Base-by-base conservation (phyloP, 2,888 invertebrate species). In the Zygothrica quintamaculata region DNA sequence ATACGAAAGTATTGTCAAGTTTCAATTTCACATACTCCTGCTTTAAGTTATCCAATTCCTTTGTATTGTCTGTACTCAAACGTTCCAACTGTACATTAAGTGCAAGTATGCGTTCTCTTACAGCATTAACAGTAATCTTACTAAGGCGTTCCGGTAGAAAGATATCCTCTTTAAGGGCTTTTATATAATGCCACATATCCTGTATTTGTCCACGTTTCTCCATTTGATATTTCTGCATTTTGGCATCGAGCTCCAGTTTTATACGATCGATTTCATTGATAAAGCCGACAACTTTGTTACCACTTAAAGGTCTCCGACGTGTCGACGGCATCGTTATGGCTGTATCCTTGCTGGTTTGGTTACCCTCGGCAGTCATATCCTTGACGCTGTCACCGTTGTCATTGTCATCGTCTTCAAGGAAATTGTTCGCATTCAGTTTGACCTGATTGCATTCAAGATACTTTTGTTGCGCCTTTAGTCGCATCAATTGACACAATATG, bases 381-480 rank as follows among this genome's bases (percentile, higher is more conserved):
- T 36, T 8, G 36, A 9, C n/a, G 15, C 13, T 6, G 36, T 4
- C n/a, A n/a, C 13, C 18, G 36, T 2, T 48, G 11, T 13, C 18
- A 9, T n/a, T 39, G 25, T 51, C 65, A 36, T 74, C 74, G 34
- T 74, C 78, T 39, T 77, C 74, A 16, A 71, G 51, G 42, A 88
- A 90, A 71, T 89, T 72, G 29, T 74, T 81, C n/a, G 88, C 77
- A 71, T 87, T 89, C 44, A 90, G 70, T 77, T 88, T 89, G n/a
- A 86, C 66, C 69, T 90, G 90, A 79, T 85, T 88, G 74, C 88
- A 88, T 80, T 91, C 91, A 16, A 91, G 84, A 80, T 90, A 91
- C 75, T 90, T 90, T 79, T 90, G 90, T 65, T 91, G 91, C 0
- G 90, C 86, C 76, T 90, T 91, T 15, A 91, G 79, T 4, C 90